Evolutionary conservation across 2,888 invertebrate genomes (phyloP).

Genomic region (Eristalis tenax): DNA sequence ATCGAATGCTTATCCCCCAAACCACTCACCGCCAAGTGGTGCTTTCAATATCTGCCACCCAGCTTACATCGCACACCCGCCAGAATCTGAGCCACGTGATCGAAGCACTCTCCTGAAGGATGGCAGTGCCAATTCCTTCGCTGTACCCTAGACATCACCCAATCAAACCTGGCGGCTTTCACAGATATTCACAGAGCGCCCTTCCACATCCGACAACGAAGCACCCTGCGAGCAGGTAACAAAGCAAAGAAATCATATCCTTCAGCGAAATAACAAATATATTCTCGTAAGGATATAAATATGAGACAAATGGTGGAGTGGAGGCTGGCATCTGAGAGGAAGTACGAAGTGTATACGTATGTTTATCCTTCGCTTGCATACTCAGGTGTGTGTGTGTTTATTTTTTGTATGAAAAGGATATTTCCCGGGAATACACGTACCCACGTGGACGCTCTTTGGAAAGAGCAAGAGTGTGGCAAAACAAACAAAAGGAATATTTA

Average conservation of each 20-base stretch:
- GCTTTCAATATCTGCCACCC: neutral
- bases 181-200: neutral
- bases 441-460: too few relatives aligned
- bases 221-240: constrained; percentile 24
- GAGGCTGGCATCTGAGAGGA: neutral
- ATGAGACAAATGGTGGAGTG: neutral
- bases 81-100: neutral
- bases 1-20: neutral
- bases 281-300: constrained; percentile 32
- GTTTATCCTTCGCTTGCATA: neutral
- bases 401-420: neutral
- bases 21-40: neutral
- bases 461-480: constrained; percentile 1
- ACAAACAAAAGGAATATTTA: constrained; percentile 44
- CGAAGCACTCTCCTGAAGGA: neutral
- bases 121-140: neutral
- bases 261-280: constrained; percentile 46
- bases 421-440: neutral
- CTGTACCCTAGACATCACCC: neutral
- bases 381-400: too few relatives aligned
- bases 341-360: neutral
- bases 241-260: constrained; percentile 45
- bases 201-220: neutral
- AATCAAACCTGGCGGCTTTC: neutral
- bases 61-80: neutral